Base-by-base conservation (phyloP, 2,888 invertebrate species). In the Mesochorus sp. region DNA sequence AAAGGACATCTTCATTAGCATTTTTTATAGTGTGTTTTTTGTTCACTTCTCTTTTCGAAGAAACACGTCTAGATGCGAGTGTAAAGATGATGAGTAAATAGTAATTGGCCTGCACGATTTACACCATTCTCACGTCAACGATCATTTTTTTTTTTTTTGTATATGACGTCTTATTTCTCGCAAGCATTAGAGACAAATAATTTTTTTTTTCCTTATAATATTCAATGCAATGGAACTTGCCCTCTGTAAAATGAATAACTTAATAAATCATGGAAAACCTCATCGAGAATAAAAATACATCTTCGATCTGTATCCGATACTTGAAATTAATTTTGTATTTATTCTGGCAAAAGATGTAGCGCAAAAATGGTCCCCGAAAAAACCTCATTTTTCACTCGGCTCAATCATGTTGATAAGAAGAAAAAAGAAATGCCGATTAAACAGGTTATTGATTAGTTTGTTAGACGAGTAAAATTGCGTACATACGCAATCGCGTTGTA, bases 101-200 rank as follows among this genome's bases (percentile, higher is more conserved):
- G 14, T 17, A 59, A 51, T 66, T 34, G 6, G 6, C 34, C 5
- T 10, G 39, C 12, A 10, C 12, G 51, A 14, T n/a, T 12, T 6
- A 10, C 31, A 34, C 31, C 24, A 39, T 24, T 21, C 28, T 3
- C 17, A 12, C 6, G 37, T 5, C 21, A 72, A 24, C 10, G 62
- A 26, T 55, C 55, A 57, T 44, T 19, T 51, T 44, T 62, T 8
- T 10, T 42, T 42, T 42, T 10, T n/a, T 10, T 19, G 28, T 59
- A 24, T 21, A 26, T 8, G 26, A 61, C 28, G 47, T 49, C 3
- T 49, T 5, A 31, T 21, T 37, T 34, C 19, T 19, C 26, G 51
- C 2, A 21, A 12, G 31, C 31, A n/a, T n/a, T n/a, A n/a, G n/a
- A n/a, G n/a, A n/a, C n/a, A n/a, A n/a, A n/a, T n/a, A n/a, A n/a